A percentile compares a stretch with the other conserved stretches of the same genome.
These are phyloP conservation scores for Cryptoprocta ferox DNA, from an alignment of 2,797 vertebrate species.

Conservation along the genomic window DNA sequence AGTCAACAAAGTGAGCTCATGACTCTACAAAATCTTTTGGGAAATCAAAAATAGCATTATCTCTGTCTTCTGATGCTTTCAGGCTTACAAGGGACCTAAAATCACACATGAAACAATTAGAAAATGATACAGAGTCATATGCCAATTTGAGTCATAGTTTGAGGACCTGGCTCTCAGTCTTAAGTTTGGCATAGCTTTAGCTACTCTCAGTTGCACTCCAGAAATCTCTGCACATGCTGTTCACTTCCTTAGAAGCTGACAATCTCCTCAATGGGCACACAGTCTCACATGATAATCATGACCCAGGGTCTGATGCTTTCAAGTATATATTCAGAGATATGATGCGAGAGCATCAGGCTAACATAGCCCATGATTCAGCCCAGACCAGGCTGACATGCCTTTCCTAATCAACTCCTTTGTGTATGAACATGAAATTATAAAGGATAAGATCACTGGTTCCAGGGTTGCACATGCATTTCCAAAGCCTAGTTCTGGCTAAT, in stretches of 20 bases:
- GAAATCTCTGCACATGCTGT: not conserved
- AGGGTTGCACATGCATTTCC: not conserved
- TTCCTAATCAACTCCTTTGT: not conserved
- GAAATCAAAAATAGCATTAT: slow-evolving; percentile 42
- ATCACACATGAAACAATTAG: not conserved
- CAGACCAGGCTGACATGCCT: not conserved
- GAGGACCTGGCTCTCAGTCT: not conserved
- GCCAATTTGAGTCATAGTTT: not conserved
- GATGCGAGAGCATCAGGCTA: not conserved
- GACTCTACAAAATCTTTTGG: slow-evolving; percentile 46
- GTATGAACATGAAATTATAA: not conserved
- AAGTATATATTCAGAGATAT: not conserved
- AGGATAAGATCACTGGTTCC: not conserved
- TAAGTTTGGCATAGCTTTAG: not conserved
- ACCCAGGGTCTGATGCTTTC: not conserved
- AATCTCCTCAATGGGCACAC: not conserved
- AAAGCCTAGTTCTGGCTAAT: not conserved
- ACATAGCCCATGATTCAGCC: not conserved
- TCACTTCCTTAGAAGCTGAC: not conserved
- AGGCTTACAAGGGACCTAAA: not conserved
- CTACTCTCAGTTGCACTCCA: not conserved
- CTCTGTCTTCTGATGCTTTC: slow-evolving; percentile 24
- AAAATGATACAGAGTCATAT: not conserved
- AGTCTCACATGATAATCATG: not conserved
- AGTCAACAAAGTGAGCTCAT: not conserved